A percentile compares a stretch with the other conserved stretches of the same genome.
These are phyloP conservation scores for Mareca strepera DNA, from an alignment of 2,797 vertebrate species.

Conservation along the genomic window DNA sequence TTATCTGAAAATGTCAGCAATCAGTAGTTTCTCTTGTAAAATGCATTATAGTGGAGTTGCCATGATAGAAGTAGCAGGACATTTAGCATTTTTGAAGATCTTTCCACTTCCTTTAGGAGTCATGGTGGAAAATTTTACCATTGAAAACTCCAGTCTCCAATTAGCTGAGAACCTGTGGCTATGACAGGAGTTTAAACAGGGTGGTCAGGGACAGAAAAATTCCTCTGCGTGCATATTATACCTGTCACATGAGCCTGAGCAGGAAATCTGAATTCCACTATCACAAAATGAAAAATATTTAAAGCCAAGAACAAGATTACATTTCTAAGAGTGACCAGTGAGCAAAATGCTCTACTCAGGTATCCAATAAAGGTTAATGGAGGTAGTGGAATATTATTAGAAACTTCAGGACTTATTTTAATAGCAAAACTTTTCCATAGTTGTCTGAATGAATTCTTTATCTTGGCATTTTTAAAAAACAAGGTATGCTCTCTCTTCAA, in stretches of 20 bases:
- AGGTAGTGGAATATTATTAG: background rate
- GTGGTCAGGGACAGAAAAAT: background rate
- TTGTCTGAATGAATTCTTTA: background rate
- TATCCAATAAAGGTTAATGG: background rate
- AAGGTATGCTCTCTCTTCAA: background rate
- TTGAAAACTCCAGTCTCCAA: background rate
- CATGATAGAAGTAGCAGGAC: background rate
- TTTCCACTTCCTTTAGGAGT: background rate
- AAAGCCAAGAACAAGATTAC: background rate
- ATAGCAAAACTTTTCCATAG: background rate
- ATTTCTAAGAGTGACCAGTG: background rate
- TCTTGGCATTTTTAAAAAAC: background rate
- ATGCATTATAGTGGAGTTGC: background rate
- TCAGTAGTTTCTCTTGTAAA: background rate
- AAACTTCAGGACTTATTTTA: background rate
- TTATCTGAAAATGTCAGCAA: background rate
- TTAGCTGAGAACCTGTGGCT: background rate
- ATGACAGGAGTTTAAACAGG: background rate
- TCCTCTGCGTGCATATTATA: background rate
- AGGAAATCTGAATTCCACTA: rapidly evolving
- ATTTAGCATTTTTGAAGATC: background rate
- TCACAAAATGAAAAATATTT: background rate
- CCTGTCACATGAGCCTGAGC: background rate
- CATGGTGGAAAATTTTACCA: background rate
- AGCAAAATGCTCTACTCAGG: background rate